A percentile compares a stretch with the other conserved stretches of the same genome.
Evolutionary conservation across 2,113 vertebrate genomes (phyloP).

Genomic region (Chaenocephalus aceratus): DNA sequence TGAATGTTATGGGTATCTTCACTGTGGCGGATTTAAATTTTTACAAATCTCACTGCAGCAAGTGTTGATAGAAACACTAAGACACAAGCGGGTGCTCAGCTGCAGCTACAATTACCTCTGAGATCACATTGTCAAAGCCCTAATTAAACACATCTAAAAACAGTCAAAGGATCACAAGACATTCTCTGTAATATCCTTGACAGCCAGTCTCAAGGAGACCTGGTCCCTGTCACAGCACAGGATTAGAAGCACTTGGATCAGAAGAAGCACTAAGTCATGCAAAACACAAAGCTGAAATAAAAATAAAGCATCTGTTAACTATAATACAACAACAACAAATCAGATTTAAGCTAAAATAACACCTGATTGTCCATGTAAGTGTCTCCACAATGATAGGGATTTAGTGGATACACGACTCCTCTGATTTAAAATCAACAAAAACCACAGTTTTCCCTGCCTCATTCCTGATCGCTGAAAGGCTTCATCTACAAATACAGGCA

Average conservation of each 20-base stretch:
- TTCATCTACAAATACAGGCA: conserved; percentile 53
- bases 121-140: conserved; percentile 40
- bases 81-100: conserved; percentile 26
- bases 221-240: conserved; percentile 29
- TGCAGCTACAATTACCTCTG: conserved; percentile 25
- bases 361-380: conserved; percentile 64
- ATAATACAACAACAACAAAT: conserved; percentile 46
- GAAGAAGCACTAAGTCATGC: conserved; percentile 64
- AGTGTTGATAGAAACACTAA: conserved; percentile 26
- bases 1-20: conserved; percentile 10
- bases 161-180: conserved; percentile 51
- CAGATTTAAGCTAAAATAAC: conserved; percentile 47
- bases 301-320: conserved; percentile 46
- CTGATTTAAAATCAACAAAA: conserved; percentile 33
- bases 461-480: conserved; percentile 24
- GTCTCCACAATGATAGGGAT: conserved; percentile 26
- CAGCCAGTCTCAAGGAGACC: conserved; percentile 24
- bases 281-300: conserved; percentile 55
- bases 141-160: conserved; percentile 48
- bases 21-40: conserved; percentile 5
- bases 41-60: conserved; percentile 15
- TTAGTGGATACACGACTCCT: conserved; percentile 22
- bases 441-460: conserved; percentile 34
- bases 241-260: conserved; percentile 78
- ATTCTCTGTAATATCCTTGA: conserved; percentile 38